Conservation (phyloP, 2,888 invertebrate genomes). For the Nudaria mundana region DNA sequence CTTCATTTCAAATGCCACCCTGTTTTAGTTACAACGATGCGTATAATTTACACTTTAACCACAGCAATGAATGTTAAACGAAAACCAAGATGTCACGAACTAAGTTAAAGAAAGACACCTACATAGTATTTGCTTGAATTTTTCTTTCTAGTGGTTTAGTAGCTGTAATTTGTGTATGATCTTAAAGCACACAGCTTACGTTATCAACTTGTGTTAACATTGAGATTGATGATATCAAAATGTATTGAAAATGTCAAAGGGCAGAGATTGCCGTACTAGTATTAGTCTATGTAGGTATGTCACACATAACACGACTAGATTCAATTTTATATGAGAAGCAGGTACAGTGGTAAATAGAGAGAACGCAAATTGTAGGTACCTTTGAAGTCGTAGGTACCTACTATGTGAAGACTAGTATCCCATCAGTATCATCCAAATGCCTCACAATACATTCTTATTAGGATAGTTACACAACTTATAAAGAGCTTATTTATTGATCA, state of each 20-base stretch:
- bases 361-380: too few relatives aligned
- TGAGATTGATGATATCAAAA: conserved; percentile 13
- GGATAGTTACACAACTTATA: too few relatives aligned
- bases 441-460: too few relatives aligned
- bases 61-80: conserved; percentile 31
- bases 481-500: too few relatives aligned
- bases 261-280: conserved; percentile 2
- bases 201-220: conserved; percentile 6
- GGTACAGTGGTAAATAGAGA: too few relatives aligned
- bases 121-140: too few relatives aligned
- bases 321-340: too few relatives aligned
- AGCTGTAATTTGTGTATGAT: conserved; percentile 23
- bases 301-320: too few relatives aligned
- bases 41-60: conserved; percentile 32
- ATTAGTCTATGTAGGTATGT: background rate
- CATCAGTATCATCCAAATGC: too few relatives aligned
- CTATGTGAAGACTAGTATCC: too few relatives aligned
- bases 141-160: conserved; percentile 10
- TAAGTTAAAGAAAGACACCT: conserved; percentile 33
- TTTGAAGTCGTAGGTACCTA: background rate
- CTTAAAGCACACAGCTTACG: conserved; percentile 9
- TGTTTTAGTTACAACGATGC: conserved; percentile 27
- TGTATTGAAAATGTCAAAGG: conserved; percentile 8
- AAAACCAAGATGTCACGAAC: conserved; percentile 31
- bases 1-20: conserved; percentile 45